Conservation (phyloP, 2,888 invertebrate species). For the Pyrocoelia pectoralis region DNA sequence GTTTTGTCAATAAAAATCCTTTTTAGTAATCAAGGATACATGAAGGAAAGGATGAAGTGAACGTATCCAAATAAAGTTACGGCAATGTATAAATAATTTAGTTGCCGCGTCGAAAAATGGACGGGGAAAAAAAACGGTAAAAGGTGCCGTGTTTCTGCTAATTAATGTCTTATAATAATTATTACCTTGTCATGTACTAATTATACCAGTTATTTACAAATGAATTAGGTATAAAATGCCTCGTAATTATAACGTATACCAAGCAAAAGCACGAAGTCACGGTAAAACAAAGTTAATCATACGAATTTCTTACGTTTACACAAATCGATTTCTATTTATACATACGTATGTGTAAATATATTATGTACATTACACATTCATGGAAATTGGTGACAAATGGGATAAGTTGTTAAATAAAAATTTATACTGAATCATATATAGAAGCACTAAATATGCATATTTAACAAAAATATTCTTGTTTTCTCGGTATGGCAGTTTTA, state of each 20-base stretch:
- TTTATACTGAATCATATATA: constrained; percentile 3
- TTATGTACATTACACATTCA: background rate
- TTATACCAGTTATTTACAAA: constrained; percentile 17
- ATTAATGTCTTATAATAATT: constrained; percentile 16
- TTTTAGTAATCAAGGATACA: constrained; percentile 16
- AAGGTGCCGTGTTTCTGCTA: constrained; percentile 11
- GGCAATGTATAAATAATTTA: background rate
- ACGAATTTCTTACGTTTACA: background rate
- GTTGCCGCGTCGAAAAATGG: background rate
- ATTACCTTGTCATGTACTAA: constrained; percentile 14
- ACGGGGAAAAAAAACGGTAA: background rate
- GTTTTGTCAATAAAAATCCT: constrained; percentile 18
- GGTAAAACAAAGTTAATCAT: constrained; percentile 8
- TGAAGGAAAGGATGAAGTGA: background rate
- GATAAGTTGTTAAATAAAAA: background rate
- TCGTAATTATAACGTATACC: constrained; percentile 6
- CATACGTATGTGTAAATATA: background rate
- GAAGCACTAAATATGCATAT: constrained; percentile 8
- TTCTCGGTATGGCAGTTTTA: constrained; percentile 25
- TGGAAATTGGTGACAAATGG: constrained; percentile 9
- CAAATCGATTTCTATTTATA: constrained; percentile 5
- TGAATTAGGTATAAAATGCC: constrained; percentile 6
- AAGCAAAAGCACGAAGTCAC: constrained; percentile 13
- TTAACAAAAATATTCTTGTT: constrained; percentile 13
- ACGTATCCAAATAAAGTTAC: background rate